Evolutionary conservation across 2,888 invertebrate species (phyloP).

Genomic region (Hydroisotoma schaefferi): DNA sequence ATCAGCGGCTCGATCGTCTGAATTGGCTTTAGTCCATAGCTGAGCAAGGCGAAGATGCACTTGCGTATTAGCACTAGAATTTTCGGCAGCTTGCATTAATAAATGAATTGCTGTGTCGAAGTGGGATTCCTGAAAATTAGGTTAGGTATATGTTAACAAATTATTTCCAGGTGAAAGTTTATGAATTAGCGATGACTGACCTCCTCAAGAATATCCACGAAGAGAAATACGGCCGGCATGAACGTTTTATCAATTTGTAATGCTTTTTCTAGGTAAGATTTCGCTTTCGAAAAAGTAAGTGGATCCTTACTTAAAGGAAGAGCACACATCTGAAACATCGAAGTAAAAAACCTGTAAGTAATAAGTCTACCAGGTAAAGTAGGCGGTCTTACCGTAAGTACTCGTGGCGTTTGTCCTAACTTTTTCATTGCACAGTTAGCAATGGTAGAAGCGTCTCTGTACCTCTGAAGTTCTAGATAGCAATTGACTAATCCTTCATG

Average conservation of each 20-base stretch:
- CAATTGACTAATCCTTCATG: slow-evolving; percentile 74
- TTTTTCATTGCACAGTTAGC: slow-evolving; percentile 69
- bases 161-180: no score
- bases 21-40: slow-evolving; percentile 60
- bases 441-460: slow-evolving; percentile 68
- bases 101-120: slow-evolving; percentile 66
- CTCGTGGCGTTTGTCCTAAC: slow-evolving; percentile 67
- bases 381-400: slow-evolving; percentile 67
- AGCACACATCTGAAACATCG: slow-evolving; percentile 68
- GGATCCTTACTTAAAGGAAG: slow-evolving; percentile 69
- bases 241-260: slow-evolving; percentile 68
- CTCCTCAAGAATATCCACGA: slow-evolving; percentile 67
- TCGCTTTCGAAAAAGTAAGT: slow-evolving; percentile 60
- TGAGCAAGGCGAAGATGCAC: slow-evolving; percentile 67
- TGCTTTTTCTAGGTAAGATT: slow-evolving; percentile 68
- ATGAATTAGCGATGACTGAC: no score
- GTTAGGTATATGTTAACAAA: no score
- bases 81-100: slow-evolving; percentile 63
- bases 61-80: slow-evolving; percentile 58
- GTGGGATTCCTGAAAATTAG: slow-evolving; percentile 60
- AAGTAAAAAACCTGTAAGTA: neutral
- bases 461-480: slow-evolving; percentile 65
- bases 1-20: slow-evolving; percentile 66
- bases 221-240: slow-evolving; percentile 67
- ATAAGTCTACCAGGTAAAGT: neutral